phyloP scores from a whole-genome alignment of 2,113 vertebrate genomes.

The Cervus canadensis region DNA sequence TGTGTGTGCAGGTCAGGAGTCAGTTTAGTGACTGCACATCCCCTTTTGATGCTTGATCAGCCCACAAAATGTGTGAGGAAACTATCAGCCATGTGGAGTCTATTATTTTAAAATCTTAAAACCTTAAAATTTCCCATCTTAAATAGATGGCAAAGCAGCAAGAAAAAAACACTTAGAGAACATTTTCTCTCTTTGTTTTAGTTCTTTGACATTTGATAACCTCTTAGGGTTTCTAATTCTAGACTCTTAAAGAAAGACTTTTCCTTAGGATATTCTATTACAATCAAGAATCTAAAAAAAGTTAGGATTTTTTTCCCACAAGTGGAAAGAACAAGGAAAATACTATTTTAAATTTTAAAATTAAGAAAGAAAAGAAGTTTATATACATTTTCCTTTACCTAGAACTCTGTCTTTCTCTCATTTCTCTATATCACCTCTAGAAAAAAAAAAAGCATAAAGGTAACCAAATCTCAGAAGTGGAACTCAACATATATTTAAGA shows the following conservation, averaged over 20 bases:
- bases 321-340: constrained; percentile 13
- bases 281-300: not conserved
- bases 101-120: not conserved
- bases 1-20: constrained; percentile 16
- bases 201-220: not conserved
- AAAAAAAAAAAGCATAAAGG: not conserved
- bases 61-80: not conserved
- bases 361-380: not conserved
- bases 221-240: not conserved
- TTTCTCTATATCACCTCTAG: not conserved
- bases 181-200: not conserved
- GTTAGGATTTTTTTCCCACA: not conserved
- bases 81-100: not conserved
- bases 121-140: not conserved
- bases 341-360: not conserved
- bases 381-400: not conserved
- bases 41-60: not conserved
- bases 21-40: not conserved
- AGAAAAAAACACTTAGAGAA: not conserved
- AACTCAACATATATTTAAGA: not conserved
- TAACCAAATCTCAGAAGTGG: not conserved
- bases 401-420: not conserved
- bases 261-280: not conserved
- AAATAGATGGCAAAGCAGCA: not conserved
- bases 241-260: not conserved